Conservation (phyloP, 1,140 invertebrate species). For the Ridgeia piscesae region DNA sequence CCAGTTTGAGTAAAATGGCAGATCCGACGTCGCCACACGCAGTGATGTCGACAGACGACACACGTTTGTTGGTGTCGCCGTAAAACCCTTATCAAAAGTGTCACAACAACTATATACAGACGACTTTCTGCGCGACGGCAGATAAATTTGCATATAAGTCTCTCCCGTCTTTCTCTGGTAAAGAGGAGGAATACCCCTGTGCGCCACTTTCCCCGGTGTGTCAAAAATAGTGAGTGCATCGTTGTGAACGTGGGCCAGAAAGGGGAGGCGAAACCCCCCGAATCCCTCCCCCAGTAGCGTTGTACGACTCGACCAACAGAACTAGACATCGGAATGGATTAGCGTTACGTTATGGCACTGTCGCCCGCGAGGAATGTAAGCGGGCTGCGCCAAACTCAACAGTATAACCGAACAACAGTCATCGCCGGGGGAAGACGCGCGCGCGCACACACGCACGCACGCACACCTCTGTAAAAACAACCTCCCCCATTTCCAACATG, state of each 20-base stretch:
- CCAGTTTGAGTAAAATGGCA: background rate
- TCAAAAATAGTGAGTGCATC: background rate
- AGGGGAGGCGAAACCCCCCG: background rate
- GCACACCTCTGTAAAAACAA: background rate
- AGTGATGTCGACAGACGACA: background rate
- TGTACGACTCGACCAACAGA: background rate
- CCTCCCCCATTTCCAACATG: background rate
- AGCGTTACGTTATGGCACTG: constrained; percentile 3
- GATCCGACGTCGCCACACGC: background rate
- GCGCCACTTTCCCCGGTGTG: background rate
- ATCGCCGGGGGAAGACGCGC: background rate
- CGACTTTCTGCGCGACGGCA: background rate
- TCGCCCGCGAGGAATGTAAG: background rate
- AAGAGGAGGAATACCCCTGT: background rate
- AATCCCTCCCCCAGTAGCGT: background rate
- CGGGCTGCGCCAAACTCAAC: background rate
- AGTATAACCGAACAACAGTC: background rate
- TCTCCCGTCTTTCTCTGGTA: background rate
- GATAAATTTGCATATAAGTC: constrained; percentile 6
- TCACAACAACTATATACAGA: constrained; percentile 6
- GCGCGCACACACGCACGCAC: background rate
- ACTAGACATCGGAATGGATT: background rate
- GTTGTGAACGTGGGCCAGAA: background rate
- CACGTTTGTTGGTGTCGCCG: background rate
- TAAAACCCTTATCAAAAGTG: constrained; percentile 6